Conservation (phyloP, 2,888 invertebrate species). For the Mylabris sibirica region DNA sequence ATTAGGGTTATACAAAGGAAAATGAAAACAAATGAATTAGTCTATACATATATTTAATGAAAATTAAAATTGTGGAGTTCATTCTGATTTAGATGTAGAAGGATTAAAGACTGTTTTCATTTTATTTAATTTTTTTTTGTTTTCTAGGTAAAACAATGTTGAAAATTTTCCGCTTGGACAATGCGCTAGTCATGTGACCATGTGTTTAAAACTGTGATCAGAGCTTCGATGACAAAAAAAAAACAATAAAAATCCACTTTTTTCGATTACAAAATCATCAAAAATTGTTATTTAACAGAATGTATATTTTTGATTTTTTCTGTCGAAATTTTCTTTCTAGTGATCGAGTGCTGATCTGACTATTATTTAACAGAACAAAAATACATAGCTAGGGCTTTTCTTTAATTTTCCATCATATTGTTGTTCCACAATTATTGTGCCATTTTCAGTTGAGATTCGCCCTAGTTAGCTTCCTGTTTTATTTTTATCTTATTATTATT, state of each 20-base stretch:
- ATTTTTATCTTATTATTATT: constrained; percentile 27
- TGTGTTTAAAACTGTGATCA: constrained; percentile 61
- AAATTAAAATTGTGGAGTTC: constrained; percentile 27
- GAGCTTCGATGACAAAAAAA: constrained; percentile 59
- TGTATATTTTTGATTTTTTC: background rate
- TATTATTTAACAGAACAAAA: background rate
- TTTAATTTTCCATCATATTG: background rate
- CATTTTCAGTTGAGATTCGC: background rate
- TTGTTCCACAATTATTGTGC: background rate
- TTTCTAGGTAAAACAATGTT: constrained; percentile 31
- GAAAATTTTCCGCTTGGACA: constrained; percentile 52
- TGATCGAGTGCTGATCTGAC: background rate
- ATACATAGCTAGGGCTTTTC: background rate
- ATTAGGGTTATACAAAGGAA: background rate
- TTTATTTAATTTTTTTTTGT: background rate
- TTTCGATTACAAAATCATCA: background rate
- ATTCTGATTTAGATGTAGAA: constrained; percentile 50
- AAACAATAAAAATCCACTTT: background rate
- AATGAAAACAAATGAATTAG: constrained; percentile 28
- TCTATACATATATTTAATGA: constrained; percentile 21
- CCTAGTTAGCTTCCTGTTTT: constrained; percentile 32
- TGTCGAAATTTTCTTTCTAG: no score
- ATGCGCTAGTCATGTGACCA: constrained; percentile 63
- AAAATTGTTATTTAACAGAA: background rate
- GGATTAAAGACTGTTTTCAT: constrained; percentile 53